Evolutionary conservation across 2,888 invertebrate species (phyloP).

Genomic region (Nipponacmea schrenckii): DNA sequence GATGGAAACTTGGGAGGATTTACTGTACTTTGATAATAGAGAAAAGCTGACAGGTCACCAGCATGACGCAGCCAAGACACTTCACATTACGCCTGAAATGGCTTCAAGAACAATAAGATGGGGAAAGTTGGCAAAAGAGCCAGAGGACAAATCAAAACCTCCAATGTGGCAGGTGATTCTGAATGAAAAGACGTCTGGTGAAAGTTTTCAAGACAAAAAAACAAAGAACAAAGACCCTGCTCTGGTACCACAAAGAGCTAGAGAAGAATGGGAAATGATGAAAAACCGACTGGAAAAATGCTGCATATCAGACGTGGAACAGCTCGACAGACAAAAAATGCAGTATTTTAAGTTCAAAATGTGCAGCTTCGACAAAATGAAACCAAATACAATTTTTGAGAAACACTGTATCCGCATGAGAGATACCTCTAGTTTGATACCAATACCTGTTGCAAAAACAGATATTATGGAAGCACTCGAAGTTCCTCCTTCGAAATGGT

Average conservation of each 20-base stretch:
- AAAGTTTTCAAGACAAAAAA: conserved; percentile 28
- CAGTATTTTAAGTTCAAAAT: conserved; percentile 40
- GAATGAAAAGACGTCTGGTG: conserved; percentile 39
- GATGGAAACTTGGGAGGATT: conserved; percentile 48
- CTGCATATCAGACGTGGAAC: conserved; percentile 37
- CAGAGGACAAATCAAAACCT: conserved; percentile 24
- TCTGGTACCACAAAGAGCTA: conserved; percentile 29
- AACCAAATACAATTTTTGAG: conserved; percentile 36
- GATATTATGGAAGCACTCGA: conserved; percentile 5
- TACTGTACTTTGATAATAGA: conserved; percentile 34
- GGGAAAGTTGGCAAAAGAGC: not conserved
- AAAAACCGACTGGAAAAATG: conserved; percentile 38
- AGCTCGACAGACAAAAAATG: conserved; percentile 42
- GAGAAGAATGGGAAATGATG: conserved; percentile 32
- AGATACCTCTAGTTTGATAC: conserved; percentile 29
- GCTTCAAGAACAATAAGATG: conserved; percentile 15
- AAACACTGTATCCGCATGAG: conserved; percentile 32
- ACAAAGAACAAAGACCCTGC: conserved; percentile 23
- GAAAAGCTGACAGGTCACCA: conserved; percentile 17
- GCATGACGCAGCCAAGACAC: conserved; percentile 8
- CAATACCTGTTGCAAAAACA: not conserved
- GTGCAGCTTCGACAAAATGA: conserved; percentile 28
- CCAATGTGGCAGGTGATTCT: conserved; percentile 49
- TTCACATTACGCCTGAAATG: conserved; percentile 13
- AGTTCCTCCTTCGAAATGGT: conserved; percentile 30